phyloP scores from a whole-genome alignment of 2,113 vertebrate genomes.

The Tricholaema leucomelas region DNA sequence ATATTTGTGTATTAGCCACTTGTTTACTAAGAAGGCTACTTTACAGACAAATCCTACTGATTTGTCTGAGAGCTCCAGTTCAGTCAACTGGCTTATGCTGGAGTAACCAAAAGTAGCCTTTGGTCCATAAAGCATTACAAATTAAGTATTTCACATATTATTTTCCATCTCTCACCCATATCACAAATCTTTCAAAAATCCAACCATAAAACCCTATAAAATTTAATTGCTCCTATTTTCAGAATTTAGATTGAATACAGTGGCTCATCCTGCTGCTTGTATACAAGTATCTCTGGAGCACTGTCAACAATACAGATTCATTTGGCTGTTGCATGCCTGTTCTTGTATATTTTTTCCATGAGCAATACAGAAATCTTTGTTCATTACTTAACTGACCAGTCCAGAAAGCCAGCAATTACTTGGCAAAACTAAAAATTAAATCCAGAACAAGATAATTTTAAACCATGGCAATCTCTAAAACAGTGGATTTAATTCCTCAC shows the following conservation, averaged over 20 bases:
- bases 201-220: not conserved
- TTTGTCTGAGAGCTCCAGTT: not conserved
- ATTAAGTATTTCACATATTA: not conserved
- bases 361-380: not conserved
- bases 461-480: not conserved
- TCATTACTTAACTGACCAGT: constrained; percentile 28
- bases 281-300: not conserved
- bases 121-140: not conserved
- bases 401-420: constrained; percentile 15
- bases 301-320: constrained; percentile 11
- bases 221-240: not conserved
- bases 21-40: not conserved
- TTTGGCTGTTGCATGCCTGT: constrained; percentile 30
- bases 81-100: not conserved
- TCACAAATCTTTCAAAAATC: not conserved
- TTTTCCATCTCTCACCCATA: not conserved
- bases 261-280: not conserved
- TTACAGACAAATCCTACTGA: not conserved
- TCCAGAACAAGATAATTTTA: not conserved
- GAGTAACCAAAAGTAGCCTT: not conserved
- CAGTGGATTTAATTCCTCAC: not conserved
- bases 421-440: constrained; percentile 36
- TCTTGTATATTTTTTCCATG: constrained; percentile 30
- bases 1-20: not conserved
- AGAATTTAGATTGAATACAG: not conserved